These are phyloP conservation scores for Cactoblastis cactorum DNA, from an alignment of 2,888 invertebrate species.

Conservation along the genomic window DNA sequence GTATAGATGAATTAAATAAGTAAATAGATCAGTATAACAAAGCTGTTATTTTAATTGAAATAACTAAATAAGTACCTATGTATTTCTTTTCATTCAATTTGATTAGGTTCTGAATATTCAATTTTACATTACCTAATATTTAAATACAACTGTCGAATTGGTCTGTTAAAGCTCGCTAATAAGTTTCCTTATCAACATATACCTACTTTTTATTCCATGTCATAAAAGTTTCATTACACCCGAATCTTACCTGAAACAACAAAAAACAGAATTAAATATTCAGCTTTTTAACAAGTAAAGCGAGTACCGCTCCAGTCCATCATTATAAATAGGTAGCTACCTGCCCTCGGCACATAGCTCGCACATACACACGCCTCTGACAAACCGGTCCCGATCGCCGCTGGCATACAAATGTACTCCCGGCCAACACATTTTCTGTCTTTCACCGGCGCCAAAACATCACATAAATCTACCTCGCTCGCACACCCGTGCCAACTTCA, in stretches of 20 bases:
- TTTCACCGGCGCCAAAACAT: constrained; percentile 70
- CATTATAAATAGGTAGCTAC: constrained; percentile 66
- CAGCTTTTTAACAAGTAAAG: constrained; percentile 39
- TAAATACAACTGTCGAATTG: too few species aligned
- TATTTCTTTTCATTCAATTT: too few species aligned
- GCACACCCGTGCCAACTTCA: constrained; percentile 65
- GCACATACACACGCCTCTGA: constrained; percentile 71
- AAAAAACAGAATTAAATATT: constrained; percentile 42
- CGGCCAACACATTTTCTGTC: constrained; percentile 70
- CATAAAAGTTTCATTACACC: not conserved
- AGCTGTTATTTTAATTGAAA: too few species aligned
- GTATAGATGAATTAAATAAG: too few species aligned
- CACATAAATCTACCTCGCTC: constrained; percentile 74
- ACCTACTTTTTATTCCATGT: not conserved
- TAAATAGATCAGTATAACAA: too few species aligned
- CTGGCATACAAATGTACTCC: constrained; percentile 72
- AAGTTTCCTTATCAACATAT: constrained; percentile 17
- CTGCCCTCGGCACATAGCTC: constrained; percentile 67
- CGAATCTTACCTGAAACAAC: constrained; percentile 61
- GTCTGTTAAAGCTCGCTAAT: constrained; percentile 26
- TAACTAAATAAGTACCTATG: too few species aligned
- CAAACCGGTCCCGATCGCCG: constrained; percentile 66
- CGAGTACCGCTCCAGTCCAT: constrained; percentile 42
- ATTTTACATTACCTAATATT: too few species aligned
- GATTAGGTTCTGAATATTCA: too few species aligned